A percentile compares a stretch with the other conserved stretches of the same genome.
Conservation (phyloP, 2,888 invertebrate species). For the Patella depressa region DNA sequence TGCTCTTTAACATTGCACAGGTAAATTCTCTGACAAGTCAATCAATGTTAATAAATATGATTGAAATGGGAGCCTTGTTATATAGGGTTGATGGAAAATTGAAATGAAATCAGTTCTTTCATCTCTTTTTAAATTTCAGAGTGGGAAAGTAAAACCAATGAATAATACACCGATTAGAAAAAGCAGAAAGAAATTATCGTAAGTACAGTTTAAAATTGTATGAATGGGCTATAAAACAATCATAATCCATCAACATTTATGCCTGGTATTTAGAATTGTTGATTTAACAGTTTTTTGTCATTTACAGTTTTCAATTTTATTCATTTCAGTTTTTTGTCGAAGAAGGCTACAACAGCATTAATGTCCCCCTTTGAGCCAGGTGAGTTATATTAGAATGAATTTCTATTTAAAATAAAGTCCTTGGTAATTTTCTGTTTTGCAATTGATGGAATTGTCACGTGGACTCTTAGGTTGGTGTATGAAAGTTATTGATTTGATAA, state of each 20-base stretch:
- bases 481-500: neutral
- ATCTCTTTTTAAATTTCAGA: conserved; percentile 39
- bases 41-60: no score
- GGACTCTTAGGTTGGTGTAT: neutral
- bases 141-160: conserved; percentile 74
- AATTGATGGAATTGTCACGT: no score
- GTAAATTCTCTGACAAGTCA: no score
- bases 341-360: conserved; percentile 74
- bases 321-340: conserved; percentile 24
- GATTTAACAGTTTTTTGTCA: no score
- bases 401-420: neutral
- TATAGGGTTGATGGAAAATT: no score
- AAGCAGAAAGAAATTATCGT: conserved; percentile 86
- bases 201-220: conserved; percentile 65
- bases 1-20: no score
- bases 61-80: no score
- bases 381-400: conserved; percentile 20
- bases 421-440: neutral
- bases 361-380: conserved; percentile 87
- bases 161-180: conserved; percentile 82
- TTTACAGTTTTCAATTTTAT: neutral
- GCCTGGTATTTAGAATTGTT: no score
- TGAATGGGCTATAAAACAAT: neutral
- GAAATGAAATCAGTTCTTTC: no score
- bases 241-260: no score